Evolutionary conservation across 2,888 invertebrate genomes (phyloP), one percentile per base, ranked within the genome.

Genomic region (Digitonthophagus gazella): DNA sequence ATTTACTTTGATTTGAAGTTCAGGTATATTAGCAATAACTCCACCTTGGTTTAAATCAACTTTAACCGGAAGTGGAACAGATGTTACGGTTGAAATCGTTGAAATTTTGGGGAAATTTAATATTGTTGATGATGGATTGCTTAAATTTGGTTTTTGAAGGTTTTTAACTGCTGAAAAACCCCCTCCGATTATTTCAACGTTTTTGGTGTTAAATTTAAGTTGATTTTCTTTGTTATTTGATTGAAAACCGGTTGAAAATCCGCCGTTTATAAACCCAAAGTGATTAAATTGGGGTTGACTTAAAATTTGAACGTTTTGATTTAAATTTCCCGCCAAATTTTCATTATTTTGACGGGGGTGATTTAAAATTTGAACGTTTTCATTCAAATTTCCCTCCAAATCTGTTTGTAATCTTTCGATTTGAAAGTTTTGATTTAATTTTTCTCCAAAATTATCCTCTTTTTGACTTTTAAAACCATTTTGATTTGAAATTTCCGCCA

Each of bases 1-100:
- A 44, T 67, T 72, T 1, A 80, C 69, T 74, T 78, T 79, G 66
- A 78, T 77, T 71, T 82, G 81, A n/a, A 81, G 71, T 73, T 80
- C 76, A 0, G 81, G 81, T 3, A 79, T 69, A 65, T 81, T 82
- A 2, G 81, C 81, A 6, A 81, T 77, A 6, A 81, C 81, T 14
- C 81, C 81, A 4, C 19, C 20, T n/a, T 16, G 61, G 18, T 61
- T 18, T n/a, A 61, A 19, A 19, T 61, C 61, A 2, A 61, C 61
- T 28, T 77, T 79, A 15, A 69, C 72, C 19, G 80, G 79, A 15
- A 79, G 71, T 2, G 80, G 80, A 22, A 80, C 79, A 5, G 78
- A 74, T 16, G 79, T 76, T 16, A 80, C 77, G n/a, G 72, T 72
- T 3, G 79, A 71, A 55, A 75, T 73, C 5, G 67, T 61, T 5